phyloP scores from a whole-genome alignment of 2,797 vertebrate species.

The Centropyge bicolor region DNA sequence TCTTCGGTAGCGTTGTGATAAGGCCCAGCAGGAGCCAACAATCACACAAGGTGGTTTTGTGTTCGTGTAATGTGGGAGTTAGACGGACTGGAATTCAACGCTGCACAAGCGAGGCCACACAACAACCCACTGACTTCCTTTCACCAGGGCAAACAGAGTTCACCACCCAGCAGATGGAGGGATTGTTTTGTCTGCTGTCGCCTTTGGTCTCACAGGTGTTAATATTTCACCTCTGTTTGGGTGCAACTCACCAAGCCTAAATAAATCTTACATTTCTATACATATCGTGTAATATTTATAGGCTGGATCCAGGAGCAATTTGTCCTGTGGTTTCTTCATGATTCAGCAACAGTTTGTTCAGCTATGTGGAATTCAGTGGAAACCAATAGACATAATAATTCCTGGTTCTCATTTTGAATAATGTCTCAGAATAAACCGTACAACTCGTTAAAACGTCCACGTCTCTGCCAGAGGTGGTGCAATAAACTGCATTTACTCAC shows the following conservation, averaged over 20 bases:
- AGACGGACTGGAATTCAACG: conserved; percentile 60
- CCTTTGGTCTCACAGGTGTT: conserved; percentile 59
- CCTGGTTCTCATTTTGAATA: conserved; percentile 53
- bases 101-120: conserved; percentile 61
- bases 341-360: conserved; percentile 28
- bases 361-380: conserved; percentile 55
- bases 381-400: conserved; percentile 63
- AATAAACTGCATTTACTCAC: conserved; percentile 31
- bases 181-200: conserved; percentile 44
- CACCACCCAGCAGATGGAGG: conserved; percentile 65
- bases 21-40: conserved; percentile 70
- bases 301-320: conserved; percentile 35
- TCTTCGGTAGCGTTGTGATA: conserved; percentile 66
- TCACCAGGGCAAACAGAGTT: conserved; percentile 59
- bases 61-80: conserved; percentile 68
- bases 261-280: conserved; percentile 23
- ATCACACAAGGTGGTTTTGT: conserved; percentile 77
- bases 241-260: conserved; percentile 8
- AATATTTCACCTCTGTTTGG: conserved; percentile 43
- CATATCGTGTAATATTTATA: conserved; percentile 6
- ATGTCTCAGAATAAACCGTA: conserved; percentile 50
- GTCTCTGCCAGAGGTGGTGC: conserved; percentile 46
- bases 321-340: conserved; percentile 41
- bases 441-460: conserved; percentile 39
- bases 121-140: conserved; percentile 67